Base-by-base conservation (phyloP, 2,113 vertebrate genomes). In the Leucoraja erinaceus region DNA sequence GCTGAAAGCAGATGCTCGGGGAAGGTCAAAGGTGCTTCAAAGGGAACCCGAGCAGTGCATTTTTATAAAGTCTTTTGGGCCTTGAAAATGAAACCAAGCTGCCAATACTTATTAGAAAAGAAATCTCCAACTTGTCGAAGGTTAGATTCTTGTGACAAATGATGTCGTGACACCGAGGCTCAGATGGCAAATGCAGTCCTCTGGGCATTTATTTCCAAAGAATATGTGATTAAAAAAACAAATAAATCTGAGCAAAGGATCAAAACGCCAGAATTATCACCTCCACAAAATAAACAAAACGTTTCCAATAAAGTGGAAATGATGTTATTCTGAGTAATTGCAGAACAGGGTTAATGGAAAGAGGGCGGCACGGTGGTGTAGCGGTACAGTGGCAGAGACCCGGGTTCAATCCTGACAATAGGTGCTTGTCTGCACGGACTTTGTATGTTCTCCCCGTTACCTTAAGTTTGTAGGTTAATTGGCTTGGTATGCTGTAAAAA, bases 1-100 rank as follows among this genome's bases (percentile, higher is more conserved):
- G 86, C 16, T 68, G 86, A 70, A 90, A 90, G 86, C 86, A 90
- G 88, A 91, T 68, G 88, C 33, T 91, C 5, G 33, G 7, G 1
- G 68, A 72, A 91, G 66, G 88, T 91, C 88, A 91, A 72, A 91
- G 61, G 33, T 91, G 88, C 63, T 8, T 38, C 9, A 22, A 33
- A 72, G 66, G 18, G 33, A 91, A n/a, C 38, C 4, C 33, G 54
- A 66, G 38, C 66, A 63, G 33, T 28, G 72, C 38, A 12, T 47
- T 72, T 38, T 90, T 91, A 22, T 33, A 25, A 38, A 68, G 16
- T 91, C 88, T 72, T 91, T 12, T 91, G 33, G 66, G 88, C 20
- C 33, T 68, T 47, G 88, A 91, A 91, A 91, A 47, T 70, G 88
- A 91, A 72, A 72, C 66, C 20, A 12, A 47, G 66, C 33, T 91